A percentile compares a stretch with the other conserved stretches of the same genome.
Evolutionary conservation across 2,888 invertebrate species (phyloP).

Genomic region (Strigamia maritima): DNA sequence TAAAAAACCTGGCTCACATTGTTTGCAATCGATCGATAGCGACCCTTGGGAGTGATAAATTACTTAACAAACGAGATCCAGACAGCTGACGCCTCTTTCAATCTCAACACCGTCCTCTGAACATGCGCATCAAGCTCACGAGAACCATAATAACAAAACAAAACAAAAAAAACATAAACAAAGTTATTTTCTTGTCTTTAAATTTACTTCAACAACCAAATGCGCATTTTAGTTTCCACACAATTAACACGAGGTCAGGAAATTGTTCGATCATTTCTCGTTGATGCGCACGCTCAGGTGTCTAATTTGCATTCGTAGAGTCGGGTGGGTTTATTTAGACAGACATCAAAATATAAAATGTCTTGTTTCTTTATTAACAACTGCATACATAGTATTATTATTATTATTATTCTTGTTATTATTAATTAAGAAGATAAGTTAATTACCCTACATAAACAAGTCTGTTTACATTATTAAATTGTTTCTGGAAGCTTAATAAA

Average conservation of each 20-base stretch:
- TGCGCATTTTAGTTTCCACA: not conserved
- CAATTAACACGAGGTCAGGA: constrained; percentile 16
- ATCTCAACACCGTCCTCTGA: constrained; percentile 17
- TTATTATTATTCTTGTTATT: not conserved
- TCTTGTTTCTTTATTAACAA: not conserved
- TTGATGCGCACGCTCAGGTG: constrained; percentile 1
- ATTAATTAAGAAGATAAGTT: not conserved
- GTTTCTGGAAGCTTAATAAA: too few relatives aligned
- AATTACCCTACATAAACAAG: not conserved
- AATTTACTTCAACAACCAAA: not conserved
- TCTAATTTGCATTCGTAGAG: not conserved
- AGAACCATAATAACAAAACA: not conserved
- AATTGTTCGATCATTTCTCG: constrained; percentile 2
- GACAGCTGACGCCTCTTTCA: constrained; percentile 27
- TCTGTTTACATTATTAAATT: too few relatives aligned
- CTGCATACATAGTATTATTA: too few relatives aligned
- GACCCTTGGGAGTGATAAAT: constrained; percentile 22
- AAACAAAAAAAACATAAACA: not conserved
- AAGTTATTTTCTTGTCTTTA: not conserved
- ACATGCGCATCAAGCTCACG: not conserved
- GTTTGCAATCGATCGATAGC: constrained; percentile 20
- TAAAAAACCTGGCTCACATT: not conserved
- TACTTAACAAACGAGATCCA: constrained; percentile 27
- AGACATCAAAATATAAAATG: not conserved
- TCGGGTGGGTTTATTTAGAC: not conserved